Evolutionary conservation across 2,888 invertebrate species (phyloP).

Genomic region (Anthrax anthrax): DNA sequence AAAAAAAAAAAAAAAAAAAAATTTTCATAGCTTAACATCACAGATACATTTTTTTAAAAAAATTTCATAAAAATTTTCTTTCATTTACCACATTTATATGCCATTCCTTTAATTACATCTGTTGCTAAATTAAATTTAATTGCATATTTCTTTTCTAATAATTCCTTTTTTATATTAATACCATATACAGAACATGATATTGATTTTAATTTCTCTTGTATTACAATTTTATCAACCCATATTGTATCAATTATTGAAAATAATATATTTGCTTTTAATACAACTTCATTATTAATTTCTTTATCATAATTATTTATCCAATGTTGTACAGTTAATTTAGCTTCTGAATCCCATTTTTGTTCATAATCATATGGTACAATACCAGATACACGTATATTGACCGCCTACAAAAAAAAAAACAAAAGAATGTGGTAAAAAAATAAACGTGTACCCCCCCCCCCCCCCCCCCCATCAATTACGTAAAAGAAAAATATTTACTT

Average conservation of each 20-base stretch:
- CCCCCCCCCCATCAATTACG: not conserved
- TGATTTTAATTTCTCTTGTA: slow-evolving; percentile 18
- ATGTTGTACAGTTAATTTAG: slow-evolving; percentile 27
- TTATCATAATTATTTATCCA: slow-evolving; percentile 26
- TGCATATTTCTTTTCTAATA: slow-evolving; percentile 10
- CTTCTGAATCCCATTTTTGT: slow-evolving; percentile 37
- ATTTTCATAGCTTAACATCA: no score
- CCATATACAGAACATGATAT: slow-evolving; percentile 8
- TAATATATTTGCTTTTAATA: slow-evolving; percentile 22
- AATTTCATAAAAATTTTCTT: not conserved
- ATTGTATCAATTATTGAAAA: slow-evolving; percentile 20
- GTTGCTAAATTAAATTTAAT: not conserved
- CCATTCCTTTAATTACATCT: slow-evolving; percentile 6
- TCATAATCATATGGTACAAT: slow-evolving; percentile 42
- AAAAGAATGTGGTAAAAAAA: not conserved
- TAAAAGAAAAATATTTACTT: slow-evolving; percentile 24
- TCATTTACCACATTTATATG: slow-evolving; percentile 5
- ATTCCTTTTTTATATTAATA: slow-evolving; percentile 7
- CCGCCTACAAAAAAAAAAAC: slow-evolving; percentile 11
- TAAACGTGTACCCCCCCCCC: no score
- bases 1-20: no score
- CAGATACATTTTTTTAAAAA: no score
- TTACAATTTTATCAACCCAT: slow-evolving; percentile 21
- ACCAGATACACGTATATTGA: slow-evolving; percentile 39
- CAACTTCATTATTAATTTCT: slow-evolving; percentile 18